A percentile compares a stretch with the other conserved stretches of the same genome.
Conservation (phyloP, 1,140 invertebrate genomes). For the Leptestheria dahalacensis region DNA sequence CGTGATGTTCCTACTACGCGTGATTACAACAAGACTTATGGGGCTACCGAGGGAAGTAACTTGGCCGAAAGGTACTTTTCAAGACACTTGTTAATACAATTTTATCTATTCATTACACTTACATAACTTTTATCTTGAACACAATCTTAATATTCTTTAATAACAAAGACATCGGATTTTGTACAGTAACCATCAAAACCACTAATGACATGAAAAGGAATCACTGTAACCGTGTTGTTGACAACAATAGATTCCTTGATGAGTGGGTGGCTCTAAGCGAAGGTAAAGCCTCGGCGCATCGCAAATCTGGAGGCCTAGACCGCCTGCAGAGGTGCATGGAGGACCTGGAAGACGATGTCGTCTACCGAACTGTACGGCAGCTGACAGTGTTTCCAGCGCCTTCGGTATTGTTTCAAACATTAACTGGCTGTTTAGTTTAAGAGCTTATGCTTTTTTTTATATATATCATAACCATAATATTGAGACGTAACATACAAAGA, state of each 20-base stretch:
- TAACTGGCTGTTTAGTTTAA: too few species aligned
- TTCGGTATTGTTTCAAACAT: too few species aligned
- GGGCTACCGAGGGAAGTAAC: slow-evolving; percentile 3
- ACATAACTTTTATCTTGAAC: too few species aligned
- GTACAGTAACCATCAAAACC: too few species aligned
- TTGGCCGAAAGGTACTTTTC: slow-evolving; percentile 1
- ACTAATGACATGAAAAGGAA: too few species aligned
- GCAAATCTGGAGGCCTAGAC: background rate
- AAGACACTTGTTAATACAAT: too few species aligned
- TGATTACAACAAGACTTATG: slow-evolving; percentile 36
- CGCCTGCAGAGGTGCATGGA: slow-evolving; percentile 9
- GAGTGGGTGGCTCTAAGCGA: background rate
- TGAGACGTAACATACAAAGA: too few species aligned
- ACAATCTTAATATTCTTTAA: too few species aligned
- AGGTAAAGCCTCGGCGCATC: background rate
- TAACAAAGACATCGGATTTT: too few species aligned
- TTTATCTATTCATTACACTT: too few species aligned
- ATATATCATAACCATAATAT: too few species aligned
- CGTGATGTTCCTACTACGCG: slow-evolving; percentile 55
- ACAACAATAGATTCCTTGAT: background rate
- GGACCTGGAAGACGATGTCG: slow-evolving; percentile 1
- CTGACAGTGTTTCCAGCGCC: slow-evolving; percentile 1
- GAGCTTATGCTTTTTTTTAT: too few species aligned
- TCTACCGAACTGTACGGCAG: slow-evolving; percentile 4
- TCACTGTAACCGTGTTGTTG: background rate